Conservation (phyloP, 2,113 vertebrate species). For the Tragelaphus buxtoni region DNA sequence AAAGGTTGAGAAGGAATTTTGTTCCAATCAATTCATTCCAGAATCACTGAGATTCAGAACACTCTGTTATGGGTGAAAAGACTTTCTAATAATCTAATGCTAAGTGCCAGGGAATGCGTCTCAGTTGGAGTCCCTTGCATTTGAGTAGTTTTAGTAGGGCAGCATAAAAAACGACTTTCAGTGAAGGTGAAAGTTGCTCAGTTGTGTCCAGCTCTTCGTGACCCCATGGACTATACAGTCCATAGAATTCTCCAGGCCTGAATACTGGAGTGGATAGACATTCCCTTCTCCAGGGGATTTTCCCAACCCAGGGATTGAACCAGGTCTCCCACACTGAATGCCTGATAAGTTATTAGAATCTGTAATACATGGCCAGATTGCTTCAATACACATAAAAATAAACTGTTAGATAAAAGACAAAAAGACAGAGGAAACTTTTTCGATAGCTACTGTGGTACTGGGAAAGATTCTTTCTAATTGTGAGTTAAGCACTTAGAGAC, state of each 20-base stretch:
- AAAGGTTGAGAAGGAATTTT: neutral
- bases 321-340: neutral
- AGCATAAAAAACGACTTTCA: neutral
- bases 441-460: neutral
- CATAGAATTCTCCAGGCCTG: neutral
- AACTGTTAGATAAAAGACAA: conserved; percentile 17
- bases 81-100: neutral
- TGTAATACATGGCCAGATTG: neutral
- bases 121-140: neutral
- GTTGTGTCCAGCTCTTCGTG: neutral
- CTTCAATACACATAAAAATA: conserved; percentile 9
- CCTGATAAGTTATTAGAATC: neutral
- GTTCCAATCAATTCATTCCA: neutral
- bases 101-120: neutral
- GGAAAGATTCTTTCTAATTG: conserved; percentile 11
- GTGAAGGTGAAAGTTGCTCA: neutral
- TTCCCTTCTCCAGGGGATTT: neutral
- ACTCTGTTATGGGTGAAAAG: neutral
- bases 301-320: neutral
- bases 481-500: neutral
- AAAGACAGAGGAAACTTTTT: neutral
- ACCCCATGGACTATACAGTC: neutral
- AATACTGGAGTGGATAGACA: neutral
- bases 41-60: neutral
- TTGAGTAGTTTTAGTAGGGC: neutral